Evolutionary conservation across 2,113 vertebrate genomes (phyloP).

Genomic region (Pteronura brasiliensis): DNA sequence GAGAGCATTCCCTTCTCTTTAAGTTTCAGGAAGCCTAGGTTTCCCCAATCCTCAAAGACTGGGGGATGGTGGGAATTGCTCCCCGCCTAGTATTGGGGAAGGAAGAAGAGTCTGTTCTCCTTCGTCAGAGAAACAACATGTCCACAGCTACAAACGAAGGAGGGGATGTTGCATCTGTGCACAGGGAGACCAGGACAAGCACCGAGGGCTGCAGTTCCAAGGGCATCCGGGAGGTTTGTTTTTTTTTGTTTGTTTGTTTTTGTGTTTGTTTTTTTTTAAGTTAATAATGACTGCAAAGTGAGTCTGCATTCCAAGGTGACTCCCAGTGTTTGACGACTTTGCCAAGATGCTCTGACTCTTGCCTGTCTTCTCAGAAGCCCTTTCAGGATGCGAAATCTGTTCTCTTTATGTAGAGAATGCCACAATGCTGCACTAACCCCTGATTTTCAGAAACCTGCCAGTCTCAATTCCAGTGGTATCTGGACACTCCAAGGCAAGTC

Average conservation of each 20-base stretch:
- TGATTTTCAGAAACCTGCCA: neutral
- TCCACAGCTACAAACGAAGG: accelerated
- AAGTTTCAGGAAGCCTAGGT: neutral
- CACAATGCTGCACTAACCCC: neutral
- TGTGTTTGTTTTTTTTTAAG: neutral
- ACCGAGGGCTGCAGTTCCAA: neutral
- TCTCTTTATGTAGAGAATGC: neutral
- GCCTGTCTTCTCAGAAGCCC: neutral
- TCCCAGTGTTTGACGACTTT: neutral
- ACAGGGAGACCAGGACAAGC: neutral
- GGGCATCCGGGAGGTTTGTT: neutral
- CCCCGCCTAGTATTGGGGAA: neutral
- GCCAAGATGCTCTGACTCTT: neutral
- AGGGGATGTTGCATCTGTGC: neutral
- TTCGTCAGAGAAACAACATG: neutral
- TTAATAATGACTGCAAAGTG: neutral
- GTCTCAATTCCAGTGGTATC: neutral
- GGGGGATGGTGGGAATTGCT: neutral
- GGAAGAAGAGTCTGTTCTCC: neutral
- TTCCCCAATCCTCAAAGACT: neutral
- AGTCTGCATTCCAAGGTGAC: neutral
- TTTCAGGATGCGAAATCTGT: neutral
- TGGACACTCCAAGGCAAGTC: neutral
- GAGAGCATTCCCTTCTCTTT: neutral
- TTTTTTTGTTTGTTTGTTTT: neutral